Base-by-base conservation (phyloP, 2,797 vertebrate genomes). In the Ispidina lecontei region DNA sequence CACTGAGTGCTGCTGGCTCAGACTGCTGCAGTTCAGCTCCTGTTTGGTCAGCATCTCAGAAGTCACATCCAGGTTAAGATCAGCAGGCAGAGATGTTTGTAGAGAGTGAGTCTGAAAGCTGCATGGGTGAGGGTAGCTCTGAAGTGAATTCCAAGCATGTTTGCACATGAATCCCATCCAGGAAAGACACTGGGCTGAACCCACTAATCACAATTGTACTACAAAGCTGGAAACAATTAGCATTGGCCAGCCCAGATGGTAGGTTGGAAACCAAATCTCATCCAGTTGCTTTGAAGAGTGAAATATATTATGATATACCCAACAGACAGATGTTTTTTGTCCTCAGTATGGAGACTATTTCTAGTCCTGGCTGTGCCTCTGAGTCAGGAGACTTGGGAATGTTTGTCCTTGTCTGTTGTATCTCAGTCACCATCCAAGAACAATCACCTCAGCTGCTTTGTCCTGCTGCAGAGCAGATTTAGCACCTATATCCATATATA, bases 21-120 rank as follows among this genome's bases (percentile, higher is more conserved):
- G 29, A 3, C 5, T 28, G 69, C 59, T 63, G 63, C 6, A 14
- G 20, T 58, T 65, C 81, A 68, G 81, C 69, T 74, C n/a, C 58
- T 72, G 54, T 31, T 91, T 62, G 84, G 87, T 69, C 87, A 83
- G 84, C 75, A 44, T 5, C 70, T 80, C 63, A n/a, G 67, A 54
- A 75, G 63, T 21, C 74, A 51, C 22, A 51, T 60, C 43, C 68
- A 22, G 56, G 59, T 54, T 39, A 17, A 78, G 47, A 67, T 25
- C 35, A 70, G 43, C 64, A 54, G 84, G 90, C 55, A 55, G 64
- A 68, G 76, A 64, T 7, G 19, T 78, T 75, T 58, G 70, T 15
- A 35, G 70, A 84, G 23, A 37, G 12, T 0, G 0, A 76, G 39
- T 78, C 31, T 63, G 73, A 80, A 63, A 91, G 77, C 67, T 69